Percentiles rank a stretch among this genome's conserved stretches.
Evolutionary conservation across 2,113 vertebrate genomes (phyloP).

Genomic region (Megatriorchis doriae): DNA sequence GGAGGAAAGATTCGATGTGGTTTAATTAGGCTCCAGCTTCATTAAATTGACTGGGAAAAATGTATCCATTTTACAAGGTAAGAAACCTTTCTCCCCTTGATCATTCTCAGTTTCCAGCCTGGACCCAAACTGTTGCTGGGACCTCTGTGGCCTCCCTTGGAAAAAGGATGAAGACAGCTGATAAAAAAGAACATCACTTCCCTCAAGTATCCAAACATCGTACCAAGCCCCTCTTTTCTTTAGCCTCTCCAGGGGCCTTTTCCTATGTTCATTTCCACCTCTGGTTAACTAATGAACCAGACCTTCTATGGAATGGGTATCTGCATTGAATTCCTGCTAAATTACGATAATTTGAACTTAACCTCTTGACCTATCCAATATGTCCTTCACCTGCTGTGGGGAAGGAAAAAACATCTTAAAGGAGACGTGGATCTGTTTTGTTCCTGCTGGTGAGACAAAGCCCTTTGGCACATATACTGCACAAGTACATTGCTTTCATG

Average conservation of each 20-base stretch:
- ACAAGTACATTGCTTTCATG: neutral
- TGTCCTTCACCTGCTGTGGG: neutral
- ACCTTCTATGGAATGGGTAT: neutral
- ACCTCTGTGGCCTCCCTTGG: neutral
- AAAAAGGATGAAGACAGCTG: neutral
- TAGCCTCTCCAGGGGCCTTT: neutral
- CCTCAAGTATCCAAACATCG: neutral
- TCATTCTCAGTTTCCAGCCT: neutral
- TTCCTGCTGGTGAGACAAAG: neutral
- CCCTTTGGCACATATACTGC: neutral
- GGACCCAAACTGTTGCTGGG: neutral
- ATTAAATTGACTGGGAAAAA: neutral
- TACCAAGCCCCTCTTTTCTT: neutral
- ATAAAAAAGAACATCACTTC: neutral
- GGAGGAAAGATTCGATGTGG: neutral
- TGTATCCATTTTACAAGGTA: neutral
- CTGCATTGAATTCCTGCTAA: neutral
- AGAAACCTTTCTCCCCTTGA: neutral
- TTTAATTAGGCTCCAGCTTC: neutral
- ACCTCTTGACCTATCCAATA: neutral
- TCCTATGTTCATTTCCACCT: neutral
- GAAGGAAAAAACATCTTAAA: neutral
- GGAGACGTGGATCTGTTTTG: neutral
- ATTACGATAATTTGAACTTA: neutral
- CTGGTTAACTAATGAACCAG: neutral